Evolutionary conservation across 2,113 vertebrate genomes (phyloP).

Genomic region (Chloropsis hardwickii): DNA sequence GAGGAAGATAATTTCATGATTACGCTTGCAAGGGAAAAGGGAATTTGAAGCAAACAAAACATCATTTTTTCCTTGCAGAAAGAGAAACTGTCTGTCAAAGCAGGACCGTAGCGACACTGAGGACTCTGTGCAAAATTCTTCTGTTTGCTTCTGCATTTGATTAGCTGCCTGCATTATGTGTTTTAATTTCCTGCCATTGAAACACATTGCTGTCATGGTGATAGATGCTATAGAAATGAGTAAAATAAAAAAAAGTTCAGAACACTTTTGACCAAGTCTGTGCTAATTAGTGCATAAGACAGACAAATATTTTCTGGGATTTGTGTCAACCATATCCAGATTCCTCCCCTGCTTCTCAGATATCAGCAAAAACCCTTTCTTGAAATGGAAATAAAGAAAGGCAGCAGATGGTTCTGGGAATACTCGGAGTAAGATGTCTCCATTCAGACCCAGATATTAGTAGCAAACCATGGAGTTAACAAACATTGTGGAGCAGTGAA

Average conservation of each 20-base stretch:
- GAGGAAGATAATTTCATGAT: conserved; percentile 29
- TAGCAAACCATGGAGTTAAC: neutral
- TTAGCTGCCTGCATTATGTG: conserved; percentile 57
- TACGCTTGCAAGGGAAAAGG: conserved; percentile 1
- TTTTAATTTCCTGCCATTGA: conserved; percentile 68
- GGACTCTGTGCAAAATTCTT: conserved; percentile 41
- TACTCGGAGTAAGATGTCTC: neutral
- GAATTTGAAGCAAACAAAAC: conserved; percentile 45
- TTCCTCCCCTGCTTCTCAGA: conserved; percentile 33
- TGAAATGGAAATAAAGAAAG: conserved; percentile 40
- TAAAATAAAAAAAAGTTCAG: conserved; percentile 60
- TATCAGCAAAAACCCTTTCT: conserved; percentile 34
- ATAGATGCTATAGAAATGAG: conserved; percentile 51
- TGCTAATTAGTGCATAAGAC: conserved; percentile 38
- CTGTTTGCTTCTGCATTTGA: conserved; percentile 66
- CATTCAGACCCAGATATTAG: conserved; percentile 23
- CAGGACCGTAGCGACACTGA: neutral
- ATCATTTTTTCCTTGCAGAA: conserved; percentile 17
- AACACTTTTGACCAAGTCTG: conserved; percentile 55
- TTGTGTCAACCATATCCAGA: conserved; percentile 9
- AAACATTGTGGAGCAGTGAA: neutral
- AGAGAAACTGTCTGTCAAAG: conserved; percentile 38
- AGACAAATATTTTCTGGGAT: conserved; percentile 53
- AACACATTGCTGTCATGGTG: conserved; percentile 60
- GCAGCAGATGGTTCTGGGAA: conserved; percentile 58